A percentile compares a stretch with the other conserved stretches of the same genome.
Conservation (phyloP, 2,797 vertebrate species). For the Hemibagrus guttatus region DNA sequence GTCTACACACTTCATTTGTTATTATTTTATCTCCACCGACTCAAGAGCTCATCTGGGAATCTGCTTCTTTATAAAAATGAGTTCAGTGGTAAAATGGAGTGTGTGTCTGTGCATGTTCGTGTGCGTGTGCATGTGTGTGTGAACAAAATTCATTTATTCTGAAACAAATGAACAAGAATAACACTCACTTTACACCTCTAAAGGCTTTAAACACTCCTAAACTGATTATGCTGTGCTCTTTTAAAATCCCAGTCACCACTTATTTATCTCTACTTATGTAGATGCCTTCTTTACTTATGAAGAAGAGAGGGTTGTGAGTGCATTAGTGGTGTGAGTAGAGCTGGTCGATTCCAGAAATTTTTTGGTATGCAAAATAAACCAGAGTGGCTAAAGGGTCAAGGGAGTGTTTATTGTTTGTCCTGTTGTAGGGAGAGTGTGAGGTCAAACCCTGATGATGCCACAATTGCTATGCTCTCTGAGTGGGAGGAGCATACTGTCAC, state of each 20-base stretch:
- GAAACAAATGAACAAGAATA: neutral
- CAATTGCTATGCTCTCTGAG: too few species aligned
- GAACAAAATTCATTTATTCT: neutral
- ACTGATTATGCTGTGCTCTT: neutral
- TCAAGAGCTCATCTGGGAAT: slow-evolving; percentile 7
- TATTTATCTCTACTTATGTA: neutral
- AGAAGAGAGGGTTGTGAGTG: neutral
- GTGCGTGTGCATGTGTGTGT: too few species aligned
- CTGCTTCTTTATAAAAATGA: neutral
- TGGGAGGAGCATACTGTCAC: too few species aligned
- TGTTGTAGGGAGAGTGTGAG: too few species aligned
- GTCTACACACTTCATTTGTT: slow-evolving; percentile 1
- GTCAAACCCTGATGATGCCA: too few species aligned
- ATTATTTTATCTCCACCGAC: neutral
- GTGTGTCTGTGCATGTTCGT: too few species aligned
- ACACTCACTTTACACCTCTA: neutral
- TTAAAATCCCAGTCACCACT: neutral
- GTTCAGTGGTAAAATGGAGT: neutral
- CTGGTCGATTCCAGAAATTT: neutral
- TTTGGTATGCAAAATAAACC: too few species aligned
- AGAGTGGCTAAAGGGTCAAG: too few species aligned
- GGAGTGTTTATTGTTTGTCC: too few species aligned
- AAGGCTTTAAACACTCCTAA: neutral
- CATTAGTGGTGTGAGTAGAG: neutral
- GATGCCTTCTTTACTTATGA: neutral